Percentiles rank a stretch among this genome's conserved stretches.
Conservation (phyloP, 2,888 invertebrate species). For the Melitaea athalia region DNA sequence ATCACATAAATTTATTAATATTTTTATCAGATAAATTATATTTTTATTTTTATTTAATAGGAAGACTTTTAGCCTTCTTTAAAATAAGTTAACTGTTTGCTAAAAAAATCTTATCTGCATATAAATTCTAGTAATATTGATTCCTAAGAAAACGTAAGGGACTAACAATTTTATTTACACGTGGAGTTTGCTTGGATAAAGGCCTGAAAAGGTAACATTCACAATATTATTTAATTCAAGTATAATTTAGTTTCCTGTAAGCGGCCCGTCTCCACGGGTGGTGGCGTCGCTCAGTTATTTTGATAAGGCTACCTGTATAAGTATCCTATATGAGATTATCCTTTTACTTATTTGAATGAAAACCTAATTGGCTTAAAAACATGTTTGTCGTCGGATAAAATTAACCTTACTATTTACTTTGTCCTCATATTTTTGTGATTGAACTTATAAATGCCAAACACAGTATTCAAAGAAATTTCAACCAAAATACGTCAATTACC, state of each 20-base stretch:
- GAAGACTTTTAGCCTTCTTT: too few species aligned
- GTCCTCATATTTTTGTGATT: background rate
- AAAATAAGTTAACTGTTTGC: too few species aligned
- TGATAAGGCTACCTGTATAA: conserved; percentile 13
- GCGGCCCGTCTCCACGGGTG: conserved; percentile 25
- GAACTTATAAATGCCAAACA: too few species aligned
- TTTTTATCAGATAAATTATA: too few species aligned
- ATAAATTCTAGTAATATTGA: too few species aligned
- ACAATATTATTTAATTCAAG: conserved; percentile 12
- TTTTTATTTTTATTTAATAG: too few species aligned
- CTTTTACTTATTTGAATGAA: conserved; percentile 10
- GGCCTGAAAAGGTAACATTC: conserved; percentile 8
- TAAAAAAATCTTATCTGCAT: too few species aligned
- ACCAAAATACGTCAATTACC: too few species aligned
- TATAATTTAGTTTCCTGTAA: conserved; percentile 28
- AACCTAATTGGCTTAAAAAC: conserved; percentile 10
- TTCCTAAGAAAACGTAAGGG: too few species aligned
- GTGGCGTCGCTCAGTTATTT: conserved; percentile 20
- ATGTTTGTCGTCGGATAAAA: background rate
- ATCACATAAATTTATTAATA: too few species aligned
- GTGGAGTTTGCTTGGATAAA: conserved; percentile 17
- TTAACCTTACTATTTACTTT: background rate
- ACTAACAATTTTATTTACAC: conserved; percentile 14
- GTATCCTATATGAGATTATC: conserved; percentile 4
- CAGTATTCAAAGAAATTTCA: too few species aligned